Base-by-base conservation (phyloP, 2,113 vertebrate genomes). In the Brachionichthys hirsutus region DNA sequence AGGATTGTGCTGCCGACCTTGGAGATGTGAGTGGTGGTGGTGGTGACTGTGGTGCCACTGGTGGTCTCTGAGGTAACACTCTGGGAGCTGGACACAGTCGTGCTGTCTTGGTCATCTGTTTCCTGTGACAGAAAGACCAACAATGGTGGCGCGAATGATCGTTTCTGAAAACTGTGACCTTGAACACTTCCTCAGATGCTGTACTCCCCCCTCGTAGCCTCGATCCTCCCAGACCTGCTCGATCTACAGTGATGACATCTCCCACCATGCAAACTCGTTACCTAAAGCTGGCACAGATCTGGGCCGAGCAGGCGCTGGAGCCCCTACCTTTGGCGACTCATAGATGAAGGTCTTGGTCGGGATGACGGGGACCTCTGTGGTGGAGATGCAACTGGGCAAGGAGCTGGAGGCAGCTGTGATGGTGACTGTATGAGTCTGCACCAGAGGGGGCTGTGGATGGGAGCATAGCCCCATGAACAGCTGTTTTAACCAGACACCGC, bases 341-440 rank as follows among this genome's bases (percentile, higher is more conserved):
- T 97, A 98, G 60, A 94, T 96, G 92, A 98, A 90, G 77, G 94
- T 94, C 90, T 95, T 94, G 8, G 94, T 98, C 55, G 93, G 94
- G 73, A 98, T 92, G 18, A 97, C 93, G 38, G 95, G 95, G 43
- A 98, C 94, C 2, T 97, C 94, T 89, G 93, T 96, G 4, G 95
- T 98, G 77, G 95, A 90, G 75, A 95, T 93, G 85, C 94, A 93
- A 6, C 91, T 92, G 83, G 93, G 90, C 75, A 77, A 52, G n/a
- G 91, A 84, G 7, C 78, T 88, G 86, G 94, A 91, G 49, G 86
- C 87, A 1, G 95, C 94, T 5, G 94, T 93, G 90, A 98, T 94
- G 84, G 95, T 97, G 88, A 98, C 92, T 0, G 93, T 96, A 82
- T 96, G 94, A 10, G 95, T 98, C 92, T 96, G 94, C 89, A 97